Base-by-base conservation (phyloP, 2,113 vertebrate genomes). In the Oceanites oceanicus region DNA sequence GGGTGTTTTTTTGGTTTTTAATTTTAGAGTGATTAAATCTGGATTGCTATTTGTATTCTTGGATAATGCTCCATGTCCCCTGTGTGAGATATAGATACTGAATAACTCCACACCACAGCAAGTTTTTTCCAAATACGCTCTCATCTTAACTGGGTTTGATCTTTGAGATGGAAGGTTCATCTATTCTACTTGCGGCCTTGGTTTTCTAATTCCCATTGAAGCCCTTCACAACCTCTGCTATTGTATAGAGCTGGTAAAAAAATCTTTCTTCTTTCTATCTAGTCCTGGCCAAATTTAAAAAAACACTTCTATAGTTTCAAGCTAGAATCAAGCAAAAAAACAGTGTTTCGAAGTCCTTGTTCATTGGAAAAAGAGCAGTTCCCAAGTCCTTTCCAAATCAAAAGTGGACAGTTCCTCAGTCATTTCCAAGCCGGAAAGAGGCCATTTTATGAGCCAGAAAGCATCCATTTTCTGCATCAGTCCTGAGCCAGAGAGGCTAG, bases 391-490 rank as follows among this genome's bases (percentile, higher is more conserved):
- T 90, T 95, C 78, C 81, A 78, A 86, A 85, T 36, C 71, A 25
- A 73, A 95, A 97, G 83, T 92, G 58, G 84, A 81, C 71, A 79
- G 89, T 96, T 96, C 89, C 88, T 89, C 90, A 59, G 86, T 53
- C 38, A 45, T 68, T 94, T 92, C 94, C 92, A 95, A 88, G 90
- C 44, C 0, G 9, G 93, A 95, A 96, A 94, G 95, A 95, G 85
- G 95, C 93, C 94, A 97, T 96, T 94, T 96, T 95, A 94, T 78
- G 91, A 94, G 90, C 50, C 89, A 90, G 79, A 97, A 95, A 96
- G 88, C 96, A 95, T 96, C 95, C 97, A 97, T 96, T 96, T 97
- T 97, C 94, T 96, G 83, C 66, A 1, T 91, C 86, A 94, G 90
- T 94, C 87, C 86, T 91, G 65, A 97, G 83, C 78, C 73, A 77